phyloP scores from a whole-genome alignment of 2,113 vertebrate genomes.

The Cyanocitta stelleri region DNA sequence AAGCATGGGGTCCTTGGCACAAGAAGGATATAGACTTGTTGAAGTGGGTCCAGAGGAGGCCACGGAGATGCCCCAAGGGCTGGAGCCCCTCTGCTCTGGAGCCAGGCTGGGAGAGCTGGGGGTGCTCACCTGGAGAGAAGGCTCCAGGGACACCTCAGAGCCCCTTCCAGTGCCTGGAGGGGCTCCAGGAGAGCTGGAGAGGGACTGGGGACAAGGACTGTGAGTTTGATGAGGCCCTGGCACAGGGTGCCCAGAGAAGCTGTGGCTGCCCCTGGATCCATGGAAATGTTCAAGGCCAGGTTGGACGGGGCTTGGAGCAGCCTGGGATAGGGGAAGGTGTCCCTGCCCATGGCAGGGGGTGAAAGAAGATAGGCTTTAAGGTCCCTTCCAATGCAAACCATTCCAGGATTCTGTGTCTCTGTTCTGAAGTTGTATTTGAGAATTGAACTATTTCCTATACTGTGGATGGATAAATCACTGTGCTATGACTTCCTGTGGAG shows the following conservation, averaged over 20 bases:
- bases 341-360: background rate
- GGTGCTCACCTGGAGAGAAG: background rate
- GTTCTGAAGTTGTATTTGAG: background rate
- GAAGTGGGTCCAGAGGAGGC: background rate
- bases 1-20: background rate
- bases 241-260: background rate
- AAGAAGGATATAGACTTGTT: background rate
- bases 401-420: background rate
- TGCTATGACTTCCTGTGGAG: background rate
- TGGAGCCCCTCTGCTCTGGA: background rate
- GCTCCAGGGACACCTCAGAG: background rate
- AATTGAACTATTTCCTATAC: accelerated
- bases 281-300: background rate
- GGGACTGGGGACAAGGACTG: background rate
- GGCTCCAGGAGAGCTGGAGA: background rate
- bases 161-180: background rate
- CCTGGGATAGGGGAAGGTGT: background rate
- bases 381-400: background rate
- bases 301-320: accelerated
- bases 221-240: background rate
- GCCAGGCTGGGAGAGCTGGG: background rate
- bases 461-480: background rate
- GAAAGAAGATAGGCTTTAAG: background rate
- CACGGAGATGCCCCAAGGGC: accelerated
- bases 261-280: background rate